Conservation (phyloP, 2,797 vertebrate genomes). For the Uromys caudimaculatus region DNA sequence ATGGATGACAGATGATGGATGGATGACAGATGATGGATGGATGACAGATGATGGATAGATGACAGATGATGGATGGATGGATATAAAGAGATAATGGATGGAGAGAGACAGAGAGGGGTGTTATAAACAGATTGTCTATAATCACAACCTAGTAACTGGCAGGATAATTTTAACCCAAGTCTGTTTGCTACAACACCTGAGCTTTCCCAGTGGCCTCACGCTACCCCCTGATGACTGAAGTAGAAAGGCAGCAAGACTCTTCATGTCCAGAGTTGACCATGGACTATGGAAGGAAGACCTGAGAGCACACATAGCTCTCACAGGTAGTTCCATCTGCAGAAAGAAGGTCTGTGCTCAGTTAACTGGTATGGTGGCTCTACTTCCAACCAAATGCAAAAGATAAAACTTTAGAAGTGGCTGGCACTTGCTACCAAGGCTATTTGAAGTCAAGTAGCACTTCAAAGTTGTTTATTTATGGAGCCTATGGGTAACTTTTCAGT, state of each 20-base stretch:
- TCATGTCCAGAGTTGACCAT: background rate
- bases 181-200: conserved; percentile 8
- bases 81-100: no score
- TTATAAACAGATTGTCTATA: background rate
- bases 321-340: background rate
- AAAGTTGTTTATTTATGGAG: background rate
- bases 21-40: no score
- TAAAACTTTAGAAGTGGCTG: background rate
- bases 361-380: background rate
- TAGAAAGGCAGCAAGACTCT: background rate
- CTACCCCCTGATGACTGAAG: background rate
- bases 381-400: conserved; percentile 49
- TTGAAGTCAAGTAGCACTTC: background rate
- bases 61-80: no score
- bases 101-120: no score
- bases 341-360: background rate
- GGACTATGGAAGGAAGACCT: background rate
- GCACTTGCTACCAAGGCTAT: background rate
- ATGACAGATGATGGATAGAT: no score
- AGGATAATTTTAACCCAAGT: conserved; percentile 35
- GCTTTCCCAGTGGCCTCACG: background rate
- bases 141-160: background rate
- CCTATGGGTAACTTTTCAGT: background rate
- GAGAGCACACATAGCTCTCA: background rate
- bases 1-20: no score